Percentiles rank a stretch among this genome's conserved stretches.
phyloP scores from a whole-genome alignment of 2,113 vertebrate genomes.

The Semnornis frantzii region DNA sequence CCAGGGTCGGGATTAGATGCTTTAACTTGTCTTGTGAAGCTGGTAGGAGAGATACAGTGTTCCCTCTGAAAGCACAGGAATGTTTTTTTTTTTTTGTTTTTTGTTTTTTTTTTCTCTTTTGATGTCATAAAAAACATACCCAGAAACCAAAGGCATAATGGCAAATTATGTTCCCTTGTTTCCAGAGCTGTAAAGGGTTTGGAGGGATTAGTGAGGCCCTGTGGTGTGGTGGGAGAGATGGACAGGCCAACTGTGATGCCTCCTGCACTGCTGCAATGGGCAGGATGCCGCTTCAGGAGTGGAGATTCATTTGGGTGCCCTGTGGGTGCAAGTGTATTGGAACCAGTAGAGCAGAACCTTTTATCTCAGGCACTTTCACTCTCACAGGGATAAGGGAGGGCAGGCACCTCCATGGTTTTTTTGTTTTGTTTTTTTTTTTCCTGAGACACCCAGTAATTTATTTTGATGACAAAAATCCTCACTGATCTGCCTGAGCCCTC shows the following conservation, averaged over 20 bases:
- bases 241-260: background rate
- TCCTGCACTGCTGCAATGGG: background rate
- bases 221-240: background rate
- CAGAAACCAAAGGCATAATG: background rate
- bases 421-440: no score
- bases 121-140: background rate
- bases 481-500: no score
- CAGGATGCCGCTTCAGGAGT: background rate
- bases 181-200: background rate
- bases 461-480: no score
- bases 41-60: fast-evolving
- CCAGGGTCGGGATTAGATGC: slow-evolving; percentile 4
- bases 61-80: background rate
- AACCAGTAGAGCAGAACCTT: background rate
- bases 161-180: slow-evolving; percentile 34
- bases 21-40: slow-evolving; percentile 28
- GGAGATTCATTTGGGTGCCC: background rate
- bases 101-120: background rate
- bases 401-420: background rate
- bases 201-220: background rate
- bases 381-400: background rate
- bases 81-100: background rate
- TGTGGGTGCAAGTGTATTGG: background rate
- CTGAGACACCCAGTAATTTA: no score
- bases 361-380: background rate